phyloP scores from a whole-genome alignment of 2,888 invertebrate genomes.

The Nemurella pictetii region DNA sequence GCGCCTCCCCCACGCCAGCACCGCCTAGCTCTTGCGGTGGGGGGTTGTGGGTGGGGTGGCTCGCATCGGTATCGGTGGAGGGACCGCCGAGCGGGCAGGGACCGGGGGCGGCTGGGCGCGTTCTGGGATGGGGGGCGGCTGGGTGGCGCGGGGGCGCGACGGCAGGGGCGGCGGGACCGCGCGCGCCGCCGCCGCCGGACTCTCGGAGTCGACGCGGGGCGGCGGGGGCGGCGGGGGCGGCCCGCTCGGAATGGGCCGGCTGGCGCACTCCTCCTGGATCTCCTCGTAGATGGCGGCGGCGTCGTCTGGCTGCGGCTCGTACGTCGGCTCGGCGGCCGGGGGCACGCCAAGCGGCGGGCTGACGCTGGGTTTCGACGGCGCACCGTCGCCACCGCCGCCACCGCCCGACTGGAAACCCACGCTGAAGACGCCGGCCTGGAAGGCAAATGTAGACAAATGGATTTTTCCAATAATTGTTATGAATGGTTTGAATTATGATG shows the following conservation, averaged over 20 bases:
- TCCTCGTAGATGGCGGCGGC: constrained; percentile 52
- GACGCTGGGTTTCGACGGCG: constrained; percentile 29
- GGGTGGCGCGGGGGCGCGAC: constrained; percentile 50
- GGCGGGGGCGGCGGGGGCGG: constrained; percentile 52
- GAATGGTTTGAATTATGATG: too few species aligned
- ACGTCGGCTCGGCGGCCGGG: constrained; percentile 38
- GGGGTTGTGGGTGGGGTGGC: constrained; percentile 47
- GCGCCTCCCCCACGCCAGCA: neutral
- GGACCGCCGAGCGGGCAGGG: constrained; percentile 49
- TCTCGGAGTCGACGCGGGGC: constrained; percentile 36
- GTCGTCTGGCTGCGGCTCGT: constrained; percentile 32
- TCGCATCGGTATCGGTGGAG: constrained; percentile 63
- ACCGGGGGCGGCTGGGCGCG: constrained; percentile 52
- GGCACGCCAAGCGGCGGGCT: too few species aligned
- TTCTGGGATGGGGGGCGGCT: constrained; percentile 51
- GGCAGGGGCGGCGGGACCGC: constrained; percentile 47
- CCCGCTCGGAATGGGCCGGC: constrained; percentile 50
- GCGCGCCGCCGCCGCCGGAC: constrained; percentile 41
- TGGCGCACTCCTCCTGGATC: constrained; percentile 49
- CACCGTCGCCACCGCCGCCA: neutral
- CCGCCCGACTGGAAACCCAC: constrained; percentile 46
- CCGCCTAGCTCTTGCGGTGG: neutral
- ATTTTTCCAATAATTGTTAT: too few species aligned
- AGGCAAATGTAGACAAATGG: too few species aligned
- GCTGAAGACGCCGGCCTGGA: constrained; percentile 50